Evolutionary conservation across 2,797 vertebrate species (phyloP).

Genomic region (Periparus ater): DNA sequence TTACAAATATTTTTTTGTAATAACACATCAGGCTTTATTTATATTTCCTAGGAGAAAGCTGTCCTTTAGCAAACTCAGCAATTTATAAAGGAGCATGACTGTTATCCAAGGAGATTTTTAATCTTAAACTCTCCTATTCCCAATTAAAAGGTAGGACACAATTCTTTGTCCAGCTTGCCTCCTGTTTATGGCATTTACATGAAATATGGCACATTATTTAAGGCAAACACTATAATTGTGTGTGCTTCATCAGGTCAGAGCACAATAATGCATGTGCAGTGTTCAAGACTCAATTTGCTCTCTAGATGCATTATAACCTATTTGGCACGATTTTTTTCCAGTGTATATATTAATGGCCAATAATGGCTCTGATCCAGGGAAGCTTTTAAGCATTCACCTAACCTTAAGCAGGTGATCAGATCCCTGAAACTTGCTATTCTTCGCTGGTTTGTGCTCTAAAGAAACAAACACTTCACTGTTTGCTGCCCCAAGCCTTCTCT

Average conservation of each 20-base stretch:
- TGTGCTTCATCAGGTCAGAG: constrained; percentile 7
- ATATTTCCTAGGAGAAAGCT: not conserved
- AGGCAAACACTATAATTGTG: not conserved
- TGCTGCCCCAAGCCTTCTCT: not conserved
- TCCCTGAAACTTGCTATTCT: not conserved
- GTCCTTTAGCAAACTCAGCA: not conserved
- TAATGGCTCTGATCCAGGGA: constrained; percentile 14
- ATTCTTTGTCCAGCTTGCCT: not conserved
- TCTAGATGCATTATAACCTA: not conserved
- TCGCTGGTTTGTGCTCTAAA: not conserved
- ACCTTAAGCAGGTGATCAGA: not conserved
- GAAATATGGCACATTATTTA: constrained; percentile 22
- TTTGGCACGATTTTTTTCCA: not conserved
- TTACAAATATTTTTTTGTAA: constrained; percentile 11
- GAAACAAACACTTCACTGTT: not conserved
- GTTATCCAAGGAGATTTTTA: not conserved
- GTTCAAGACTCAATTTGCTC: not conserved
- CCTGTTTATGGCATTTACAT: not conserved
- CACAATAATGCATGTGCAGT: not conserved
- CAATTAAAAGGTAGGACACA: constrained; percentile 14
- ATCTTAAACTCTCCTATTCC: not conserved
- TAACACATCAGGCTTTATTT: not conserved
- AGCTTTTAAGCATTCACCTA: not conserved
- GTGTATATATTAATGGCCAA: not conserved
- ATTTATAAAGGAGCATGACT: not conserved